Evolutionary conservation across 2,113 vertebrate species (phyloP).

Genomic region (Butorides virescens): DNA sequence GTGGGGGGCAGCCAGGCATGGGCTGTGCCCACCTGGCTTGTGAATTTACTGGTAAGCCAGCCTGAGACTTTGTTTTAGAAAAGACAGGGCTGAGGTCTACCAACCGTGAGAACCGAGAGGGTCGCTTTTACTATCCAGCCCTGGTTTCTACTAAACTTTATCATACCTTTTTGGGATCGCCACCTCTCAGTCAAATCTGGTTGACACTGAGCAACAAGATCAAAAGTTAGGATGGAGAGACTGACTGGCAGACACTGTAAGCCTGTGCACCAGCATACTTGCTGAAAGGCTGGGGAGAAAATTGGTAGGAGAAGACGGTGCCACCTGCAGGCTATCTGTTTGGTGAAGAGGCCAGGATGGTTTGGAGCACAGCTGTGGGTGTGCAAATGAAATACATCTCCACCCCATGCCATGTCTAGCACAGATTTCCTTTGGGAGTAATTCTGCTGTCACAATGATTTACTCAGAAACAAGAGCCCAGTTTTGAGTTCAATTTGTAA

Average conservation of each 20-base stretch:
- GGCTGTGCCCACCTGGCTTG: not conserved
- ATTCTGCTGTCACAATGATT: not conserved
- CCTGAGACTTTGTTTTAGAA: not conserved
- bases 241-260: not conserved
- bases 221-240: not conserved
- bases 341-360: not conserved
- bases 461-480: not conserved
- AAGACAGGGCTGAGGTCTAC: not conserved
- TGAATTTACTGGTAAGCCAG: not conserved
- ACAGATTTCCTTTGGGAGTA: not conserved
- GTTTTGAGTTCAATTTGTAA: not conserved
- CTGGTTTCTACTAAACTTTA: not conserved
- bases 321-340: not conserved
- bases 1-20: not conserved
- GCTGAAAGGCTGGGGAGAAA: not conserved
- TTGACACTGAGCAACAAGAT: not conserved
- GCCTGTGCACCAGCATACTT: not conserved
- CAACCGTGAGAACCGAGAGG: not conserved
- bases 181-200: not conserved
- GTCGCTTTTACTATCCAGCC: rapidly evolving
- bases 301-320: not conserved
- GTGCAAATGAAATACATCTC: not conserved
- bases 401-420: not conserved
- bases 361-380: not conserved
- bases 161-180: not conserved